These are phyloP conservation scores for Toxotes jaculatrix DNA, from an alignment of 2,113 vertebrate species.

Conservation along the genomic window DNA sequence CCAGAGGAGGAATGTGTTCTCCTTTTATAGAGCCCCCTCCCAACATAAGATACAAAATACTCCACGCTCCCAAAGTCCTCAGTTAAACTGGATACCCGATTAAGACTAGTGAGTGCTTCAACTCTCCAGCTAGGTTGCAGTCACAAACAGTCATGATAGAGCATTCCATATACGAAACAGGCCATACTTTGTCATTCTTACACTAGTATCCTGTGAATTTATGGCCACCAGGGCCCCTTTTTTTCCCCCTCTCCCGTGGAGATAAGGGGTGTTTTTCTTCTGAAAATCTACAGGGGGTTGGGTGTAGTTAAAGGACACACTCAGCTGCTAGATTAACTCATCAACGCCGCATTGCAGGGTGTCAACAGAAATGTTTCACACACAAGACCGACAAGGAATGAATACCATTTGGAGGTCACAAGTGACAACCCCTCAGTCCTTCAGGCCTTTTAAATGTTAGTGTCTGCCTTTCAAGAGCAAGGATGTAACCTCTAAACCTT, in stretches of 20 bases:
- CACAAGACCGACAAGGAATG: constrained; percentile 86
- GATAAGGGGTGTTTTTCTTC: constrained; percentile 77
- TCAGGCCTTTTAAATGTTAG: constrained; percentile 85
- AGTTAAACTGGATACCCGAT: constrained; percentile 55
- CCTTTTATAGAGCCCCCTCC: constrained; percentile 50
- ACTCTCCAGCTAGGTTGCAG: constrained; percentile 27
- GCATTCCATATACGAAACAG: constrained; percentile 27
- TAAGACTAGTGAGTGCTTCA: constrained; percentile 27
- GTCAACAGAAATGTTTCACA: constrained; percentile 89
- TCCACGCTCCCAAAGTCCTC: constrained; percentile 28
- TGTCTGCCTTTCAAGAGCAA: constrained; percentile 83
- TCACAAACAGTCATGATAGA: constrained; percentile 5
- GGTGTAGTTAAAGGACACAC: constrained; percentile 84
- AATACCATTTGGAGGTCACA: constrained; percentile 88
- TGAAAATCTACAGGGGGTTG: constrained; percentile 74
- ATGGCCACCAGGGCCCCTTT: constrained; percentile 52
- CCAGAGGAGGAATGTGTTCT: constrained; percentile 34
- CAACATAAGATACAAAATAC: constrained; percentile 21
- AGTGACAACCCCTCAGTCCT: constrained; percentile 78
- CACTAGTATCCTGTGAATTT: constrained; percentile 69
- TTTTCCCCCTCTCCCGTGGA: constrained; percentile 65
- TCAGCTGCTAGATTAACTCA: constrained; percentile 91
- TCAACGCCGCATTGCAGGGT: constrained; percentile 87
- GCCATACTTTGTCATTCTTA: constrained; percentile 54
- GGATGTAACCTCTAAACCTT: constrained; percentile 81